Evolutionary conservation across 2,888 invertebrate species (phyloP).

Genomic region (Bellardia pandia): DNA sequence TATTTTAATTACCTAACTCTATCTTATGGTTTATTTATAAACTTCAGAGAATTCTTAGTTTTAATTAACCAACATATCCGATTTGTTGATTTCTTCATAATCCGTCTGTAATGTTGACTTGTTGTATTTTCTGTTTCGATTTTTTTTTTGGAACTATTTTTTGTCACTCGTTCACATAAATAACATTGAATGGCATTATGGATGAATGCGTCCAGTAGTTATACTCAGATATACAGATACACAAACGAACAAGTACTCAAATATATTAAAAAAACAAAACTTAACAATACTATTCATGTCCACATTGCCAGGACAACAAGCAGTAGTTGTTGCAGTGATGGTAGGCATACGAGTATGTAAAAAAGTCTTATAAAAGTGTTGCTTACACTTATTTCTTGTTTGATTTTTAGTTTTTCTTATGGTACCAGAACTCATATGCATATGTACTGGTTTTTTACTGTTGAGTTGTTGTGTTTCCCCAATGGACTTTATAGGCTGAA

Average conservation of each 20-base stretch:
- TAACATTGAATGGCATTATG: constrained; percentile 69
- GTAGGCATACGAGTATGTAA: background rate
- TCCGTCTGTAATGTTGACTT: constrained; percentile 47
- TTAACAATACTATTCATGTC: background rate
- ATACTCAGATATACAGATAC: constrained; percentile 12
- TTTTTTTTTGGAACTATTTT: constrained; percentile 1
- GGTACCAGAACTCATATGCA: background rate
- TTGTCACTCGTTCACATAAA: constrained; percentile 68
- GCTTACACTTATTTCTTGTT: constrained; percentile 16
- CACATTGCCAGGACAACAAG: constrained; percentile 38
- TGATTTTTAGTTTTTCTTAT: constrained; percentile 7
- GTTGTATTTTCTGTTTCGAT: constrained; percentile 22
- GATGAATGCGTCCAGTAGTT: constrained; percentile 51
- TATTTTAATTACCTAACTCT: too few relatives aligned
- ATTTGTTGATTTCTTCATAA: constrained; percentile 26
- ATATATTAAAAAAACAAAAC: background rate
- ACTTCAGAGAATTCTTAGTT: too few relatives aligned
- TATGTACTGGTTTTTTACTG: background rate
- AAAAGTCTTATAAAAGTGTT: constrained; percentile 38
- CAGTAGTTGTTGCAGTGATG: constrained; percentile 11
- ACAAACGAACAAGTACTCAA: background rate
- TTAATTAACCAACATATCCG: background rate
- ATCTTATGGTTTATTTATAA: too few relatives aligned
- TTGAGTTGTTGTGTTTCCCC: constrained; percentile 26
- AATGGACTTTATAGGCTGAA: constrained; percentile 47